Percentiles rank a stretch among this genome's conserved stretches.
phyloP scores from a whole-genome alignment of 35 echinoderm and acorn worm genomes.

The Eucidaris tribuloides region DNA sequence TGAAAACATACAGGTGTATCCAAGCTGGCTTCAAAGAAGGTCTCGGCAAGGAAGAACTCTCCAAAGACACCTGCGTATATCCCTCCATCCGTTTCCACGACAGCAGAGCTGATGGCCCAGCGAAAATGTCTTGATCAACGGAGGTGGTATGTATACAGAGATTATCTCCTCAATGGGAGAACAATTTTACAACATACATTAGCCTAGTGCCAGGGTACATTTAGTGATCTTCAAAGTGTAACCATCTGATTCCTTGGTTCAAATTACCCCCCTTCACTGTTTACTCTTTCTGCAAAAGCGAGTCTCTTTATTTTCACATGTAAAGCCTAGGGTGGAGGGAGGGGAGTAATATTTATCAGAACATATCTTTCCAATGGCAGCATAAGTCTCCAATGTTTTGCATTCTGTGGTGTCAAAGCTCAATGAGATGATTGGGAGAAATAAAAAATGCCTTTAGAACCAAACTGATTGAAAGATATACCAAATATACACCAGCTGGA shows the following conservation, averaged over 20 bases:
- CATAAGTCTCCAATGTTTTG: no score
- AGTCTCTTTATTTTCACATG: background rate
- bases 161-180: background rate
- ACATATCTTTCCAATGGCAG: no score
- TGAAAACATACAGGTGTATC: background rate
- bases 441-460: no score
- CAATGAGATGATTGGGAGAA: no score
- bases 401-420: no score
- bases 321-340: background rate
- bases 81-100: conserved; percentile 35
- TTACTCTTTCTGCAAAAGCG: background rate
- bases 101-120: conserved; percentile 27
- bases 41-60: background rate
- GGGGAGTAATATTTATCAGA: no score
- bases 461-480: no score
- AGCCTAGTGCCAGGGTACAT: no score
- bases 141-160: conserved; percentile 52
- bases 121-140: conserved; percentile 65
- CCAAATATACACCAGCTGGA: no score
- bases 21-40: background rate
- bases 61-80: background rate
- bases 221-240: background rate
- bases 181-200: no score
- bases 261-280: background rate
- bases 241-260: background rate